Evolutionary conservation across 2,888 invertebrate species (phyloP), one percentile per base, ranked within the genome.

Genomic region (Phania funesta): DNA sequence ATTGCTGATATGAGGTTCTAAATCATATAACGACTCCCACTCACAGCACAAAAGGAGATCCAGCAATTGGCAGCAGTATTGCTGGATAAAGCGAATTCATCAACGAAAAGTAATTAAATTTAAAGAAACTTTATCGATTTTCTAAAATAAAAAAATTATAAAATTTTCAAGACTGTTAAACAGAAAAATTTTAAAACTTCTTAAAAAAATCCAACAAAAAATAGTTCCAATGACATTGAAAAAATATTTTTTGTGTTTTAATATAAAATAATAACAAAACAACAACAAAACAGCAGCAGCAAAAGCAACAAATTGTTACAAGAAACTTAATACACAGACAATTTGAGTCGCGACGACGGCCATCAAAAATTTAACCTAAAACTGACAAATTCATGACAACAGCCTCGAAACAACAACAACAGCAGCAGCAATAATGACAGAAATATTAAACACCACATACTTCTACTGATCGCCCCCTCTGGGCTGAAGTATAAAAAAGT

Each of bases 281-380:
- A 38, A 41, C 24, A 18, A 35, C 22, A 38, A 6, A 38, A 41
- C 24, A 18, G 20, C 22, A 38, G 1, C 18, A 46, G 16, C 35
- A 50, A 16, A 16, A 64, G 46, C 46, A 70, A 48, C 62, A 70
- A 46, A 29, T 62, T 64, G 62, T 48, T 64, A 5, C 44, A 64
- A 46, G 54, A 62, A 52, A 54, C 46, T 64, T 29, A 54, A 54
- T 35, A 46, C n/a, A 7, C 41, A 71, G 56, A 78, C 71, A 78
- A 11, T 65, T 73, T 50, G 77, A 68, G 83, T 74, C 83, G 77
- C 78, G 83, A 77, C 80, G 83, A 71, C 71, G 83, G 80, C 83
- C 79, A 83, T 85, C 84, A 84, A 85, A 85, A 85, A 84, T 85
- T 85, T 85, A 84, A 86, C 86, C 85, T 83, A 84, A 84, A 85